These are phyloP conservation scores for Oplegnathus fasciatus DNA, from an alignment of 2,113 vertebrate species.

Conservation along the genomic window DNA sequence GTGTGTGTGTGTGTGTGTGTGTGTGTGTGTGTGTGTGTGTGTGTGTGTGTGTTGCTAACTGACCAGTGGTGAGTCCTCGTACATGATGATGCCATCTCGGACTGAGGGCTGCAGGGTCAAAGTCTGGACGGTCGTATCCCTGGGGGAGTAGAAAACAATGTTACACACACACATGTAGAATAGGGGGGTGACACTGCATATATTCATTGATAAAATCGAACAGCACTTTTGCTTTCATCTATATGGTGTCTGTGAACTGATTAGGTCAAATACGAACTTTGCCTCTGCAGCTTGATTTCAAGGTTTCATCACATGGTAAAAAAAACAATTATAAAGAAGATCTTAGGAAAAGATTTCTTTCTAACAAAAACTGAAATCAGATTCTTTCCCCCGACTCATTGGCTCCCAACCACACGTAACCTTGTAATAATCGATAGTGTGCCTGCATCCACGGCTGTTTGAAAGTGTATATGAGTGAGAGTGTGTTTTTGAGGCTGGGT, in stretches of 20 bases:
- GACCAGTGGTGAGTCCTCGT: slow-evolving; percentile 95
- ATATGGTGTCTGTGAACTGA: neutral
- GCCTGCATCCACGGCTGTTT: neutral
- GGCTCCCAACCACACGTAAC: neutral
- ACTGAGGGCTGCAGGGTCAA: slow-evolving; percentile 97
- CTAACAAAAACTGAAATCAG: neutral
- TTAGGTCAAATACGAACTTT: neutral
- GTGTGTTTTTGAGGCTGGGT: neutral
- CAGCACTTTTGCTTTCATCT: neutral
- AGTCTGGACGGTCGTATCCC: slow-evolving; percentile 97
- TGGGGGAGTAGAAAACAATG: slow-evolving; percentile 65
- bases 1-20: neutral
- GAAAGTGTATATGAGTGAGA: neutral
- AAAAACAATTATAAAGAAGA: neutral
- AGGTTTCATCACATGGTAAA: neutral
- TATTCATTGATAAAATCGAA: neutral
- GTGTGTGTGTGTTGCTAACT: slow-evolving; percentile 24
- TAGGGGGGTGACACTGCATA: neutral
- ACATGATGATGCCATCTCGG: slow-evolving; percentile 92
- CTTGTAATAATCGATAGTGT: neutral
- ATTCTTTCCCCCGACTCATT: too few species aligned
- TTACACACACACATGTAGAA: slow-evolving; percentile 2
- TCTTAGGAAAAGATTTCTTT: neutral
- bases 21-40: slow-evolving; percentile 1
- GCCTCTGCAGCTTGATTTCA: neutral